These are phyloP conservation scores for Luffia ferchaultella DNA, from an alignment of 2,888 invertebrate genomes.

Conservation along the genomic window DNA sequence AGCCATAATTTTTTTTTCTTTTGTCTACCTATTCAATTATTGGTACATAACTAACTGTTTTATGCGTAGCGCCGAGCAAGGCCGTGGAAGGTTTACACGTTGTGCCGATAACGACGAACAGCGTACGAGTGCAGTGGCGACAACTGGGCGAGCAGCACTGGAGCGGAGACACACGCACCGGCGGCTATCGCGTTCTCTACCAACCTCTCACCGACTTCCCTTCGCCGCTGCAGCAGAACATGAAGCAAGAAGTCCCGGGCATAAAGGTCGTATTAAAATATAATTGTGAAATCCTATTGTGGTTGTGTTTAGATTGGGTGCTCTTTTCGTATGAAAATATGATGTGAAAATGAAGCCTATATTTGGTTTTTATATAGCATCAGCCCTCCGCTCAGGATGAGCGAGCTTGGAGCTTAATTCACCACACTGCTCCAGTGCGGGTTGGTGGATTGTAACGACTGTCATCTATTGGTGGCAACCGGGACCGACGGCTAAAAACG, in stretches of 20 bases:
- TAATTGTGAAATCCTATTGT: background rate
- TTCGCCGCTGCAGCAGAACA: constrained; percentile 81
- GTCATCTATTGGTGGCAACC: no score
- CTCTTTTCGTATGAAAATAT: no score
- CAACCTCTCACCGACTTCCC: constrained; percentile 91
- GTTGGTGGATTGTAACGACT: no score
- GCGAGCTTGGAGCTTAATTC: no score
- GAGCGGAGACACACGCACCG: constrained; percentile 89
- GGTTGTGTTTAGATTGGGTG: no score
- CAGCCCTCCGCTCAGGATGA: no score
- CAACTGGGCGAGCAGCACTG: constrained; percentile 79
- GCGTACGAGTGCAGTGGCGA: constrained; percentile 93
- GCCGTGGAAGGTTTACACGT: constrained; percentile 84
- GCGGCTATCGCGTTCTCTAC: constrained; percentile 89
- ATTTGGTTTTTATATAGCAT: no score
- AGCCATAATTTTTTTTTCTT: no score
- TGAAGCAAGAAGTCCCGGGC: constrained; percentile 84
- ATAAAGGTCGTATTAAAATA: constrained; percentile 67
- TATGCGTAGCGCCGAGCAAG: constrained; percentile 75
- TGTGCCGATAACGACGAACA: constrained; percentile 93
- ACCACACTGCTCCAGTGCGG: no score
- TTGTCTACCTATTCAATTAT: no score
- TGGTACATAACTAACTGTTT: background rate
- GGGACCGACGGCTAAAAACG: no score
- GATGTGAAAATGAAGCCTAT: no score